These are phyloP conservation scores for Nymphalis polychloros DNA, from an alignment of 2,888 invertebrate genomes.

Conservation along the genomic window DNA sequence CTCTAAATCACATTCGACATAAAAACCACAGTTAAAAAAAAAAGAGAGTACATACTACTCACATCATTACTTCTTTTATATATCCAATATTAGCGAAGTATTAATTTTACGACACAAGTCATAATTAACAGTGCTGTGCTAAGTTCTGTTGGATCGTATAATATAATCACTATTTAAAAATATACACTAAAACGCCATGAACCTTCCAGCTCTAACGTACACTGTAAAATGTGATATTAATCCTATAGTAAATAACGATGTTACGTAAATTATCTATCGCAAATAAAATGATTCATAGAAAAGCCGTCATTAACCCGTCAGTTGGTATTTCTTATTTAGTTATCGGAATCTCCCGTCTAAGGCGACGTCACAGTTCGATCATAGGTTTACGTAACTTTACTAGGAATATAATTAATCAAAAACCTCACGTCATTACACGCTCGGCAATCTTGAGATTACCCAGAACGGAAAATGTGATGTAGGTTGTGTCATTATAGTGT, in stretches of 20 bases:
- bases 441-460: constrained; percentile 14
- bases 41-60: no score
- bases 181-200: neutral
- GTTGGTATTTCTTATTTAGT: constrained; percentile 8
- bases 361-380: constrained; percentile 19
- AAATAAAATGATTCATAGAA: constrained; percentile 5
- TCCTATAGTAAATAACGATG: neutral
- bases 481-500: neutral
- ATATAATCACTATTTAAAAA: neutral
- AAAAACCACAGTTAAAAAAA: no score
- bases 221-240: neutral
- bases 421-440: constrained; percentile 18
- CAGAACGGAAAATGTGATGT: constrained; percentile 14
- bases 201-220: neutral
- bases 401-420: constrained; percentile 17
- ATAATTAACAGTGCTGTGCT: no score
- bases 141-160: neutral
- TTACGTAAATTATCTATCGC: neutral
- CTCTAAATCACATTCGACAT: neutral
- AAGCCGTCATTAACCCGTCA: constrained; percentile 20
- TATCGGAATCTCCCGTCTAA: constrained; percentile 17
- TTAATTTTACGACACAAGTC: no score
- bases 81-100: no score
- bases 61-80: no score
- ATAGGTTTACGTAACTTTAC: constrained; percentile 14